phyloP scores from a whole-genome alignment of 2,888 invertebrate genomes.

The Acanthosepion lycidas region DNA sequence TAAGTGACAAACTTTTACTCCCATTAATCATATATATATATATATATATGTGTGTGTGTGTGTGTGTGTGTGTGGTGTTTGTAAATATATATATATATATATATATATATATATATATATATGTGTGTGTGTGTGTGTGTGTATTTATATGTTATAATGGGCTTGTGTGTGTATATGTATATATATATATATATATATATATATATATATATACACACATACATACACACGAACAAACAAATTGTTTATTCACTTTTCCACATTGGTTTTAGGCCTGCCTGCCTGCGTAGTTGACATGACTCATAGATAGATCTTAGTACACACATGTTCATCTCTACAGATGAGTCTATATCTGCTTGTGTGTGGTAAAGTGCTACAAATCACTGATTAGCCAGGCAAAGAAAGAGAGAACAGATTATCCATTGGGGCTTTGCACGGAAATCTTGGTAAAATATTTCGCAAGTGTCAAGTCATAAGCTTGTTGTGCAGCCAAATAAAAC shows the following conservation, averaged over 20 bases:
- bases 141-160: no score
- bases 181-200: no score
- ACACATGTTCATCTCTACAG: background rate
- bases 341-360: background rate
- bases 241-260: background rate
- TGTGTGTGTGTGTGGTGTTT: no score
- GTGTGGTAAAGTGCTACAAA: conserved; percentile 13
- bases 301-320: background rate
- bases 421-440: conserved; percentile 33
- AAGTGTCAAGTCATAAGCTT: conserved; percentile 10
- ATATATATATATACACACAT: no score
- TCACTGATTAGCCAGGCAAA: conserved; percentile 3
- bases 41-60: no score
- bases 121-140: no score
- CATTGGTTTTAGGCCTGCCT: background rate
- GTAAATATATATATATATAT: no score
- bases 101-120: no score
- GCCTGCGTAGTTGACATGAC: background rate
- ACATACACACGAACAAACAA: no score
- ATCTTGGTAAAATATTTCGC: conserved; percentile 13
- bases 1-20: no score
- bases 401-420: conserved; percentile 33
- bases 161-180: no score
- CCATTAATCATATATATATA: no score
- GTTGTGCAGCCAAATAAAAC: background rate